Percentiles rank a stretch among this genome's conserved stretches.
Conservation (phyloP, 2,888 invertebrate genomes). For the Xiphydria camelus region DNA sequence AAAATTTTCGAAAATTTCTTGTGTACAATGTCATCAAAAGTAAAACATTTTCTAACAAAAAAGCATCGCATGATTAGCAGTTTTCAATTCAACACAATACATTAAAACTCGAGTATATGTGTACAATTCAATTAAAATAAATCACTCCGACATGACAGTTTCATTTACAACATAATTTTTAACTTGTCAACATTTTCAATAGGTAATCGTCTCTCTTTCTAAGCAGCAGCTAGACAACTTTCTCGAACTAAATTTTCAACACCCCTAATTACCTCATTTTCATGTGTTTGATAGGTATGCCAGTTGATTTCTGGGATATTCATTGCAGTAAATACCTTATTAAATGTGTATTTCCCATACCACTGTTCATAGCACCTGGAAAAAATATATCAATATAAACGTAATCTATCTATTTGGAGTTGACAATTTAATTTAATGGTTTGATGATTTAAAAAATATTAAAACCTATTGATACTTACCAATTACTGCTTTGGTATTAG, state of each 20-base stretch:
- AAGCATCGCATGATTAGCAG: conserved; percentile 5
- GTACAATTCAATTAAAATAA: conserved; percentile 6
- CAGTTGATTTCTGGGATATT: conserved; percentile 6
- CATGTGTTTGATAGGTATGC: conserved; percentile 9
- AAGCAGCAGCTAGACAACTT: conserved; percentile 11
- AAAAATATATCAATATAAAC: conserved; percentile 7
- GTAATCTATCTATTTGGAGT: conserved; percentile 1
- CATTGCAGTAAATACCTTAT: conserved; percentile 5
- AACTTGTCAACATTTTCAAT: conserved; percentile 13
- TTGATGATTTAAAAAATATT: conserved; percentile 7
- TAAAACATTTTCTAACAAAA: conserved; percentile 1
- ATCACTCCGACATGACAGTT: neutral
- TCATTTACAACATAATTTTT: conserved; percentile 12
- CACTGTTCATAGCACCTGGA: conserved; percentile 8
- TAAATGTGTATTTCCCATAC: conserved; percentile 8
- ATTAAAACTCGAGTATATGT: conserved; percentile 8
- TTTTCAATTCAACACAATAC: conserved; percentile 8
- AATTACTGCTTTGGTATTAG: conserved; percentile 3
- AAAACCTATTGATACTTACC: conserved; percentile 8
- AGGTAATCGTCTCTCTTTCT: conserved; percentile 8
- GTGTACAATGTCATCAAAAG: neutral
- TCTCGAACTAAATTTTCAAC: conserved; percentile 2
- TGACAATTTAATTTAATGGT: neutral
- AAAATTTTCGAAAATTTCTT: too few relatives aligned
- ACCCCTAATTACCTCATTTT: conserved; percentile 1